Evolutionary conservation across 2,888 invertebrate species (phyloP).

Genomic region (Synanthedon tipuliformis): DNA sequence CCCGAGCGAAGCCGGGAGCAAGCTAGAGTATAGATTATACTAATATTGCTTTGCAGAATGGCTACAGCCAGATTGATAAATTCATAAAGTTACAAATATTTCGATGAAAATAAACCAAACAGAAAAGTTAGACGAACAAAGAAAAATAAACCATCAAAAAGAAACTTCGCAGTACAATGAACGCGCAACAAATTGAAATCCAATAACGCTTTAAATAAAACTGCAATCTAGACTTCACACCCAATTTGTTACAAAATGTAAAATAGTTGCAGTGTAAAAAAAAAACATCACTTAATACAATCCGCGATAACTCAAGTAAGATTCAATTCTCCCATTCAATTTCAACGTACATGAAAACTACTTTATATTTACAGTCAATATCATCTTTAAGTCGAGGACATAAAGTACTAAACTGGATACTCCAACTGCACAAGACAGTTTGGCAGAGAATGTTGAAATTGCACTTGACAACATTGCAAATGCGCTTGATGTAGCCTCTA

Average conservation of each 20-base stretch:
- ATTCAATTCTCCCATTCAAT: constrained; percentile 30
- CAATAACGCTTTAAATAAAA: neutral
- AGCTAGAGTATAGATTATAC: too few species aligned
- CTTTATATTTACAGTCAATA: neutral
- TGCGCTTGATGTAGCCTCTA: constrained; percentile 4
- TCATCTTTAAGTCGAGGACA: constrained; percentile 9
- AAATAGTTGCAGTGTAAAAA: constrained; percentile 18
- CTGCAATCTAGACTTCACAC: constrained; percentile 6
- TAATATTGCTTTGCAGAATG: too few species aligned
- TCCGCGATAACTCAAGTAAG: constrained; percentile 30
- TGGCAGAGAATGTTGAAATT: neutral
- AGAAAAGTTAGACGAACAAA: too few species aligned
- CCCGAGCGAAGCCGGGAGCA: too few species aligned
- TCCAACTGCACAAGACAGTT: neutral
- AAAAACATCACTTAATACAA: constrained; percentile 22
- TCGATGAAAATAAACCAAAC: too few species aligned
- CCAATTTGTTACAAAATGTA: constrained; percentile 36
- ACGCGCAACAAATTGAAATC: neutral
- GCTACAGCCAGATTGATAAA: too few species aligned
- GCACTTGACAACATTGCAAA: constrained; percentile 6
- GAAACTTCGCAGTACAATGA: too few species aligned
- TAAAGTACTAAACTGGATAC: neutral
- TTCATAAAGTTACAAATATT: too few species aligned
- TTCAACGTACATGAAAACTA: constrained; percentile 11
- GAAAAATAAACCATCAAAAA: too few species aligned